Base-by-base conservation (phyloP, 2,113 vertebrate genomes). In the Pungitius pungitius region DNA sequence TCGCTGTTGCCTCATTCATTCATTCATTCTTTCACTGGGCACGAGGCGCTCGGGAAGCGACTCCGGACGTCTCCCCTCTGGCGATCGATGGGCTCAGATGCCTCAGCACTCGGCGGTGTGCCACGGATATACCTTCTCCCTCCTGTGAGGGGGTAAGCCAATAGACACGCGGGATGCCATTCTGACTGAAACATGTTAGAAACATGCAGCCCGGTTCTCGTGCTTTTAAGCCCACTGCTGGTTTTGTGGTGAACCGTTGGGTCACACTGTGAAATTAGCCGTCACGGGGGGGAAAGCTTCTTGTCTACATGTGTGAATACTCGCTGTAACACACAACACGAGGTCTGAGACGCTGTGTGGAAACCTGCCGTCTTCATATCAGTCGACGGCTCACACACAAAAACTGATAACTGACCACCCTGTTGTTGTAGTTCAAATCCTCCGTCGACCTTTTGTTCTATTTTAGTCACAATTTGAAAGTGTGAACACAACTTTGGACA, bases 291-390 rank as follows among this genome's bases (percentile, higher is more conserved):
- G 68, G 43, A 83, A 78, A 78, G 81, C 61, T 69, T 77, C 30
- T 67, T 80, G 82, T 76, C 54, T 35, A 66, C 62, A 84, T 59
- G 80, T 85, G 84, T 73, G 71, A 85, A 83, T 56, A 51, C 66
- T 73, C 55, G 78, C 73, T 59, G 77, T 83, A 84, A 85, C 87
- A 88, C 84, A 39, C 83, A 58, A 56, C 69, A 72, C 63, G 7
- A 40, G 54, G 78, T 84, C 81, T 78, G 80, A 89, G 87, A 73
- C 47, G n/a, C 59, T 55, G 80, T 80, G 85, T 81, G 78, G 87
- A 72, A 81, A 77, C 71, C 70, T 82, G 80, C 74, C 71, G 79
- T 62, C 22, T 47, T 68, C 37, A 12, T 47, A 68, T 49, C 68
- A 59, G 72, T 56, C 26, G 39, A 77, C 70, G 39, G 66, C 72